Evolutionary conservation across 2,113 vertebrate genomes (phyloP).

Genomic region (Delphinapterus leucas): DNA sequence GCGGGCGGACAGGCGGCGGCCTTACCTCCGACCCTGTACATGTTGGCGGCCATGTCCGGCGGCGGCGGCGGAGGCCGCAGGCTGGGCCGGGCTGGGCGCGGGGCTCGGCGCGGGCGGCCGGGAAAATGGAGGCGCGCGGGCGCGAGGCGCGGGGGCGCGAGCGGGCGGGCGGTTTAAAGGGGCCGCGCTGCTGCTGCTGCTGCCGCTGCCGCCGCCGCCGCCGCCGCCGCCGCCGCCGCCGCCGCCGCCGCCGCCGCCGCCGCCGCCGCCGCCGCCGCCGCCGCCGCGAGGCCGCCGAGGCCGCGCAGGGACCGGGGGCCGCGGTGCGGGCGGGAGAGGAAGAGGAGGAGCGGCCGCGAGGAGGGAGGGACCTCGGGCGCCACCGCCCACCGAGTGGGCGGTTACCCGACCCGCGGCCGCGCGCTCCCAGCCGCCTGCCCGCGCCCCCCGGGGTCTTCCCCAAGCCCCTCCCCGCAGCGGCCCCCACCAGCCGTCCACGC

Average conservation of each 20-base stretch:
- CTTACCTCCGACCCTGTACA: slow-evolving; percentile 83
- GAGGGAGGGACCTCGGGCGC: slow-evolving; percentile 66
- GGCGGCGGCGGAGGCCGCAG: slow-evolving; percentile 52
- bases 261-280: slow-evolving; percentile 54
- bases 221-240: slow-evolving; percentile 54
- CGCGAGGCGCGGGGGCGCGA: slow-evolving; percentile 53
- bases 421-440: not conserved
- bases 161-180: slow-evolving; percentile 67
- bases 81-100: not conserved
- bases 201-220: slow-evolving; percentile 64
- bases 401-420: not conserved
- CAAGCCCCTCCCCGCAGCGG: not conserved
- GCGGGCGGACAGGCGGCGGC: not conserved
- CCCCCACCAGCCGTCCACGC: not conserved
- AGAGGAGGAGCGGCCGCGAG: slow-evolving; percentile 65
- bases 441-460: not conserved
- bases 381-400: slow-evolving; percentile 57
- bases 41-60: slow-evolving; percentile 80
- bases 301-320: slow-evolving; percentile 68
- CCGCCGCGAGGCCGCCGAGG: slow-evolving; percentile 69
- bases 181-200: slow-evolving; percentile 67
- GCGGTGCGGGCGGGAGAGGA: slow-evolving; percentile 72
- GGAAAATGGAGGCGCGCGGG: slow-evolving; percentile 4
- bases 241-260: slow-evolving; percentile 59
- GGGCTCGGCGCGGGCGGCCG: not conserved